phyloP scores from a whole-genome alignment of 2,888 invertebrate genomes.

The Lagria hirta region DNA sequence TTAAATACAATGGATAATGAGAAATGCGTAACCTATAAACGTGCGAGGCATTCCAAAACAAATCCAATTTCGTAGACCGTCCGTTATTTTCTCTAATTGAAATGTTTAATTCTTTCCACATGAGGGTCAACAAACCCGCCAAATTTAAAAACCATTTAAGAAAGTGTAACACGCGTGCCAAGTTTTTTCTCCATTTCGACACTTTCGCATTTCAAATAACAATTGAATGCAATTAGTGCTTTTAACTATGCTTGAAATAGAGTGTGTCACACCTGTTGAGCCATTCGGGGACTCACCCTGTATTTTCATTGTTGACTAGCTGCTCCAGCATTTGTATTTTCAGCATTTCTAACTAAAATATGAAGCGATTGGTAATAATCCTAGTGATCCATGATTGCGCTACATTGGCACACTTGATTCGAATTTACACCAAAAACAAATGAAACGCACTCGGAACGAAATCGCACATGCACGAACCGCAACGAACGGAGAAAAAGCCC shows the following conservation, averaged over 20 bases:
- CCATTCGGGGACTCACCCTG: slow-evolving; percentile 42
- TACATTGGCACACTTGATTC: slow-evolving; percentile 27
- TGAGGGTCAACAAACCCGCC: slow-evolving; percentile 5
- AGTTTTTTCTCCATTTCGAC: too few species aligned
- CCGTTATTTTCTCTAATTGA: slow-evolving; percentile 5
- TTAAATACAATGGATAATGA: background rate
- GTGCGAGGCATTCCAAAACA: slow-evolving; percentile 8
- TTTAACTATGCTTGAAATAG: too few species aligned
- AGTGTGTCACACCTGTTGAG: slow-evolving; percentile 26
- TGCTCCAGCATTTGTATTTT: slow-evolving; percentile 78
- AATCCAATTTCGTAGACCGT: slow-evolving; percentile 4
- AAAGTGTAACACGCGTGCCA: too few species aligned
- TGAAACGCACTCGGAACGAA: slow-evolving; percentile 15
- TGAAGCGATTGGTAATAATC: too few species aligned
- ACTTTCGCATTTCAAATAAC: too few species aligned
- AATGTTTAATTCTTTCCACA: background rate
- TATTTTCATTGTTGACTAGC: slow-evolving; percentile 66
- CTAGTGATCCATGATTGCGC: slow-evolving; percentile 22
- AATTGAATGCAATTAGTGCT: too few species aligned
- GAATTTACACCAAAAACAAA: slow-evolving; percentile 22
- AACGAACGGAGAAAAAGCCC: too few species aligned
- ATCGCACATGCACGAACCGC: slow-evolving; percentile 16
- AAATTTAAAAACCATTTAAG: slow-evolving; percentile 1
- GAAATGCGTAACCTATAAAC: slow-evolving; percentile 13
- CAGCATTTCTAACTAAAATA: slow-evolving; percentile 59